phyloP scores from a whole-genome alignment of 2,113 vertebrate genomes.

The Tychaedon coryphoeus region DNA sequence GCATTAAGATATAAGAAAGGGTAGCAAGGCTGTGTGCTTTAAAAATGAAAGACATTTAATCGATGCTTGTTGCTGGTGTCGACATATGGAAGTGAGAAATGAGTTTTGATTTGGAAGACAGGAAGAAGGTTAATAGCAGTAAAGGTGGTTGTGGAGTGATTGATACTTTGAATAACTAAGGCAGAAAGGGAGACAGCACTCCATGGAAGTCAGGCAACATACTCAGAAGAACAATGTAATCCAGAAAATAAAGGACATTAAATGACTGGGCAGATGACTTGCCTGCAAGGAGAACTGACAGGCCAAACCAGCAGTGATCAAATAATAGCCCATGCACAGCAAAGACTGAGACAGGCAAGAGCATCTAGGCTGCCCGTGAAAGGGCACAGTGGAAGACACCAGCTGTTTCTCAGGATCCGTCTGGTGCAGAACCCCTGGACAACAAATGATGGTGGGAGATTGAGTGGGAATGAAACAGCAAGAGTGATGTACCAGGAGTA shows the following conservation, averaged over 20 bases:
- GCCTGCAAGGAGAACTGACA: conserved; percentile 42
- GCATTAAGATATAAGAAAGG: conserved; percentile 74
- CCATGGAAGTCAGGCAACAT: conserved; percentile 12
- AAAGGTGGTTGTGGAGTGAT: conserved; percentile 76
- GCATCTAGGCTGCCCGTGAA: neutral
- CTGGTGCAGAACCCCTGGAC: neutral
- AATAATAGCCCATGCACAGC: neutral
- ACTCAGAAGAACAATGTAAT: conserved; percentile 59
- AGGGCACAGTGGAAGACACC: neutral
- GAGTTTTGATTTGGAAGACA: conserved; percentile 75
- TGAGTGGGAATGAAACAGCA: neutral
- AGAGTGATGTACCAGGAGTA: neutral
- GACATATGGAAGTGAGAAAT: conserved; percentile 80
- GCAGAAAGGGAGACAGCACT: conserved; percentile 19
- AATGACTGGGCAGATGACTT: conserved; percentile 23
- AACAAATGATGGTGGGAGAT: neutral
- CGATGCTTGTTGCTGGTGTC: conserved; percentile 72
- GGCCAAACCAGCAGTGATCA: conserved; percentile 12
- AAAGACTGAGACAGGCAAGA: neutral
- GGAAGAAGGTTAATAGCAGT: conserved; percentile 75
- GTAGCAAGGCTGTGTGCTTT: conserved; percentile 63
- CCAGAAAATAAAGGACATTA: conserved; percentile 54
- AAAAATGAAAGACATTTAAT: conserved; percentile 76
- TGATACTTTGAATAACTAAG: conserved; percentile 54
- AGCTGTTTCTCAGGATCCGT: neutral